A percentile compares a stretch with the other conserved stretches of the same genome.
Evolutionary conservation across 2,113 vertebrate genomes (phyloP).

Genomic region (Cottus gobio): DNA sequence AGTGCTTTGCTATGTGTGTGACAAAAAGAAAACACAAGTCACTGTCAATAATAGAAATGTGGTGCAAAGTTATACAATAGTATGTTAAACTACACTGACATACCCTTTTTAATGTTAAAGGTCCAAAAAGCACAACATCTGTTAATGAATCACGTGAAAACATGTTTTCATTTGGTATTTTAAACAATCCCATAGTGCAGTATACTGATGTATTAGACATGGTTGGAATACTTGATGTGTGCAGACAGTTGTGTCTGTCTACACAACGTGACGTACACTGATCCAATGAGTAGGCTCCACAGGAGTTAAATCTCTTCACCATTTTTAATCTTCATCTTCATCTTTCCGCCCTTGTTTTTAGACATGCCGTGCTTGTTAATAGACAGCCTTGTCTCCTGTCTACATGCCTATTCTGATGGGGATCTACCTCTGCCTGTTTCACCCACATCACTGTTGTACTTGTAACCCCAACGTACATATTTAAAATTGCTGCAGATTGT

Average conservation of each 20-base stretch:
- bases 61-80: too few species aligned
- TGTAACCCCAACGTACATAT: background rate
- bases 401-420: constrained; percentile 7
- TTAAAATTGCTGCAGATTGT: constrained; percentile 19
- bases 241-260: background rate
- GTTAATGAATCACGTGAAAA: background rate
- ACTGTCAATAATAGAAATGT: background rate
- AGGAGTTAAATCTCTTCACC: background rate
- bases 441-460: background rate
- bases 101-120: background rate
- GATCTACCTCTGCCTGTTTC: constrained; percentile 15
- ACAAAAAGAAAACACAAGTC: background rate
- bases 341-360: background rate
- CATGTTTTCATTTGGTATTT: background rate
- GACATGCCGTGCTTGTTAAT: background rate
- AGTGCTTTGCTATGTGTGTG: background rate
- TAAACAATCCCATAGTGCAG: too few species aligned
- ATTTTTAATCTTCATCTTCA: constrained; percentile 9
- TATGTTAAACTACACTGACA: too few species aligned
- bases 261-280: background rate
- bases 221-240: background rate
- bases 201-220: background rate
- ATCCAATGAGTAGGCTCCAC: background rate
- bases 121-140: background rate
- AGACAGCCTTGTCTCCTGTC: background rate